phyloP scores from a whole-genome alignment of 2,797 vertebrate genomes.

The Bradypodion ventrale region DNA sequence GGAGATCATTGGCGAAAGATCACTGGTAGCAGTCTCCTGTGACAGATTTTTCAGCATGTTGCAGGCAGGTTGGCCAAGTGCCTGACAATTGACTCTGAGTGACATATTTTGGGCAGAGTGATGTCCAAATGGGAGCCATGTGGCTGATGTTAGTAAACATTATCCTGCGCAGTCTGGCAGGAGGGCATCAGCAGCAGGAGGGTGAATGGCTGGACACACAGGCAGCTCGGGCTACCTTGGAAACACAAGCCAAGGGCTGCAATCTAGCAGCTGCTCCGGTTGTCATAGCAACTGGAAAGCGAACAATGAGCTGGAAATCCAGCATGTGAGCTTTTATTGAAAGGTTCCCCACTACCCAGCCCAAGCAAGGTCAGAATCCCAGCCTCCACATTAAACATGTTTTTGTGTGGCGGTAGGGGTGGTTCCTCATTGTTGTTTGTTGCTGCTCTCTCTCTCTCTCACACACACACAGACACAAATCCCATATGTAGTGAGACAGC shows the following conservation, averaged over 20 bases:
- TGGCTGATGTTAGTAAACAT: constrained; percentile 94
- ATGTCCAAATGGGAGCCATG: constrained; percentile 79
- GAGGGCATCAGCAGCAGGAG: constrained; percentile 76
- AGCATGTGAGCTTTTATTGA: constrained; percentile 64
- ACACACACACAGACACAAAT: background rate
- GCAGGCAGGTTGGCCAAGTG: constrained; percentile 76
- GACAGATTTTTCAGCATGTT: constrained; percentile 61
- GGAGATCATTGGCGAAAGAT: constrained; percentile 23
- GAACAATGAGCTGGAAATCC: constrained; percentile 86
- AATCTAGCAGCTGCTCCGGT: constrained; percentile 93
- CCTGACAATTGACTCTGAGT: constrained; percentile 75
- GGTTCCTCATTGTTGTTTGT: background rate
- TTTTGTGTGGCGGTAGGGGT: too few relatives aligned
- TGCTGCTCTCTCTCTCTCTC: background rate
- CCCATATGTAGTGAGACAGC: too few relatives aligned
- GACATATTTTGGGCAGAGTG: constrained; percentile 86
- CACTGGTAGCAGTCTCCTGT: constrained; percentile 45
- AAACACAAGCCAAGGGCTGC: constrained; percentile 77
- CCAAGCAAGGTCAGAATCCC: background rate
- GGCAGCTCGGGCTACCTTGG: constrained; percentile 75
- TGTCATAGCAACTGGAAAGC: constrained; percentile 82
- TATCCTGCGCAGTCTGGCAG: constrained; percentile 84
- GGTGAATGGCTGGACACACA: constrained; percentile 82
- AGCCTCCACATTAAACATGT: background rate
- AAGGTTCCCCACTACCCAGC: constrained; percentile 19